These are phyloP conservation scores for Nowickia ferox DNA, from an alignment of 2,888 invertebrate genomes.

Conservation along the genomic window DNA sequence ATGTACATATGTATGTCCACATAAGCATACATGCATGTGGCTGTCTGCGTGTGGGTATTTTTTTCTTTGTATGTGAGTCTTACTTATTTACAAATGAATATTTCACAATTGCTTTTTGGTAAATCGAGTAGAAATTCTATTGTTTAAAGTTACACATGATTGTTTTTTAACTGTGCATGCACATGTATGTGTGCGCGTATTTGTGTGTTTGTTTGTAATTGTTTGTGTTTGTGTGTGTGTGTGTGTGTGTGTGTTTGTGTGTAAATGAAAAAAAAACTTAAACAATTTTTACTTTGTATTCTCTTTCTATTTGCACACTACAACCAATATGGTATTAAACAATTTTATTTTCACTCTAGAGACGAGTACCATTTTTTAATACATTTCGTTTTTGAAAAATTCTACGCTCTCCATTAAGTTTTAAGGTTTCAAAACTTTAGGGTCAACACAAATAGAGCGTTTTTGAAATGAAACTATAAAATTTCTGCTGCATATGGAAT, in stretches of 20 bases:
- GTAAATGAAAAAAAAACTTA: background rate
- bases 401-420: background rate
- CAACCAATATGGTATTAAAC: slow-evolving; percentile 2
- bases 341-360: slow-evolving; percentile 2
- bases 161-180: slow-evolving; percentile 47
- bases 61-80: slow-evolving; percentile 4
- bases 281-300: slow-evolving; percentile 8
- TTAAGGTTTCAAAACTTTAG: slow-evolving; percentile 13
- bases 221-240: too few species aligned
- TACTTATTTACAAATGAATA: slow-evolving; percentile 21
- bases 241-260: background rate
- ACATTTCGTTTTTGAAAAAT: background rate
- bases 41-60: background rate
- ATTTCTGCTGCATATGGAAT: background rate
- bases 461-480: background rate
- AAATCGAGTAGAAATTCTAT: slow-evolving; percentile 73
- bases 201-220: background rate
- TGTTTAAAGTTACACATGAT: slow-evolving; percentile 68
- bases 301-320: background rate
- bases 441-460: slow-evolving; percentile 29
- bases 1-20: background rate
- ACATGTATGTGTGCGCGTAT: background rate
- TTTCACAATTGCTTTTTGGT: slow-evolving; percentile 71
- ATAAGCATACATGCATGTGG: background rate
- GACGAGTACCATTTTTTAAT: background rate